A percentile compares a stretch with the other conserved stretches of the same genome.
Conservation (phyloP, 2,888 invertebrate genomes). For the Diogma glabrata region DNA sequence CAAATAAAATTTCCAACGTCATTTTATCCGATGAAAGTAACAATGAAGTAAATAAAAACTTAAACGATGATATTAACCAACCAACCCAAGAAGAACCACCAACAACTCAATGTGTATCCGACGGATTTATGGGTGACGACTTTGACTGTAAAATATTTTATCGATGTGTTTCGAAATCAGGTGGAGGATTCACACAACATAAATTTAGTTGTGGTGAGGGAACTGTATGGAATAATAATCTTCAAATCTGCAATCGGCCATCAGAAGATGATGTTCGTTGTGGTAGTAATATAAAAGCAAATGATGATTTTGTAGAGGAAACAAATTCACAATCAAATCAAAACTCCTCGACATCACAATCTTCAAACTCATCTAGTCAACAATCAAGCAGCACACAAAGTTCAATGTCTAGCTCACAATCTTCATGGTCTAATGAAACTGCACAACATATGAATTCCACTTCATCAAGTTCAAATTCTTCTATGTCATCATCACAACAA, state of each 20-base stretch:
- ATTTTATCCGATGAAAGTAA: too few species aligned
- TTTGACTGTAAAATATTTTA: slow-evolving; percentile 64
- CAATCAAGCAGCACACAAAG: slow-evolving; percentile 13
- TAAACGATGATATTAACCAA: slow-evolving; percentile 1
- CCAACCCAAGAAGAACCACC: slow-evolving; percentile 7
- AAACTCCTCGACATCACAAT: background rate
- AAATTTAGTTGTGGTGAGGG: slow-evolving; percentile 63
- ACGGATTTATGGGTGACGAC: slow-evolving; percentile 60
- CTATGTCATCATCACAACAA: too few species aligned
- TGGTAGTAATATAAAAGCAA: slow-evolving; percentile 9
- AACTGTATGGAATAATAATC: slow-evolving; percentile 62
- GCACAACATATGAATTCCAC: slow-evolving; percentile 2
- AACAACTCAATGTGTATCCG: slow-evolving; percentile 42
- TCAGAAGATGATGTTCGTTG: slow-evolving; percentile 44
- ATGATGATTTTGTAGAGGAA: too few species aligned
- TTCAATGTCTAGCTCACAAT: background rate
- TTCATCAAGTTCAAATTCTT: slow-evolving; percentile 7
- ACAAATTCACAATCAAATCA: slow-evolving; percentile 2
- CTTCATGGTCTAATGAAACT: background rate
- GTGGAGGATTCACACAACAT: slow-evolving; percentile 48
- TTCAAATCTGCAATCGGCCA: slow-evolving; percentile 59
- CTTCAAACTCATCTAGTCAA: slow-evolving; percentile 11
- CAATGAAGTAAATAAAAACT: slow-evolving; percentile 9
- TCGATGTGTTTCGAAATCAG: slow-evolving; percentile 55
- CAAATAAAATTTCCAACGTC: slow-evolving; percentile 34